A percentile compares a stretch with the other conserved stretches of the same genome.
Conservation (phyloP, 64 coral and sea anemone genomes). For the Dendronephthya gigantea region DNA sequence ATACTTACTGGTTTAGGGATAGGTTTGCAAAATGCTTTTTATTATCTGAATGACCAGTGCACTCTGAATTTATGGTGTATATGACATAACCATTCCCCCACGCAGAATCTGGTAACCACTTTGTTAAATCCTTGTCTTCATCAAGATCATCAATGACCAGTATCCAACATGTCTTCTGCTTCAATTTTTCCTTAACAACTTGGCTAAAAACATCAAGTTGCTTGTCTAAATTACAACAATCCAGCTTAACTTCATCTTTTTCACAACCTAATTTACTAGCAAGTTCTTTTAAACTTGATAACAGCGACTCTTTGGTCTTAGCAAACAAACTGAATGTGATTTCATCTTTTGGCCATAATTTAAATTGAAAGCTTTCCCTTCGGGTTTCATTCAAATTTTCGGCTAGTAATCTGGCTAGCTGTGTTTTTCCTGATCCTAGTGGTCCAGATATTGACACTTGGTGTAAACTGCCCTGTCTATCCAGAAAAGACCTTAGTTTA, state of each 20-base stretch:
- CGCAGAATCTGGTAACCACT: neutral
- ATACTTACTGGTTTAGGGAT: neutral
- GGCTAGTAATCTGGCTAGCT: neutral
- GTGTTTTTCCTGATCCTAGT: neutral
- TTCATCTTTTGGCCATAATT: neutral
- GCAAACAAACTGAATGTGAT: neutral
- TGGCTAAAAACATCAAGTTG: neutral
- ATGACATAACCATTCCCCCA: constrained; percentile 19
- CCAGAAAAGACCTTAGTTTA: neutral
- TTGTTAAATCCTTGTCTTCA: neutral
- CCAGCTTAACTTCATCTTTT: neutral
- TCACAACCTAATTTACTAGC: neutral
- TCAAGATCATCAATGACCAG: neutral
- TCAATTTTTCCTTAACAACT: neutral
- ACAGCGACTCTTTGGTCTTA: neutral
- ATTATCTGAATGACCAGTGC: neutral
- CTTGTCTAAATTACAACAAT: neutral
- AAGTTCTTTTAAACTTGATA: neutral
- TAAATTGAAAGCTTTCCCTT: constrained; percentile 2
- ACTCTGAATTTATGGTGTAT: neutral
- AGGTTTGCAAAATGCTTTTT: neutral
- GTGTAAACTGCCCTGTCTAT: neutral
- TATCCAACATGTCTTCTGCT: neutral
- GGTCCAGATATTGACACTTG: neutral
- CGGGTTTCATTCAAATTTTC: constrained; percentile 5